A percentile compares a stretch with the other conserved stretches of the same genome.
Evolutionary conservation across 2,888 invertebrate species (phyloP).

Genomic region (Tenthredo notha): DNA sequence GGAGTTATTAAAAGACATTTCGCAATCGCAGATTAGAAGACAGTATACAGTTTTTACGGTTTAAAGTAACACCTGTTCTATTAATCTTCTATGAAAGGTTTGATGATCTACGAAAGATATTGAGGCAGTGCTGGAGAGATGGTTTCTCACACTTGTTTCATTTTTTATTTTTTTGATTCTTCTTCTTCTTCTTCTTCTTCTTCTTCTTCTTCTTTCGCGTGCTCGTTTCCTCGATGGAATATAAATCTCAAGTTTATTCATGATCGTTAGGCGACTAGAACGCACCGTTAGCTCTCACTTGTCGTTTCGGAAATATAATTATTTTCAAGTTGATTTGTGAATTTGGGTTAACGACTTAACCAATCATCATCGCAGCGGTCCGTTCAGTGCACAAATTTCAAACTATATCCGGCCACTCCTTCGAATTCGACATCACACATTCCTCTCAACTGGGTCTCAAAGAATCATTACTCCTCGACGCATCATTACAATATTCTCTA

Average conservation of each 20-base stretch:
- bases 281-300: constrained; percentile 51
- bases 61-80: constrained; percentile 32
- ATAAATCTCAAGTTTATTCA: constrained; percentile 49
- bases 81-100: constrained; percentile 26
- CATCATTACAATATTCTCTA: not conserved
- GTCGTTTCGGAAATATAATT: constrained; percentile 50
- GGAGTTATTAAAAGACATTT: constrained; percentile 3
- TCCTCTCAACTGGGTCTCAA: constrained; percentile 24
- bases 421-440: constrained; percentile 39
- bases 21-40: not conserved
- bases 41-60: not conserved
- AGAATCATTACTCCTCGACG: not conserved
- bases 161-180: not conserved
- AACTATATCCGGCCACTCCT: constrained; percentile 47
- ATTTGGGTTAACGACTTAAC: constrained; percentile 50
- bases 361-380: constrained; percentile 33
- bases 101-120: constrained; percentile 17
- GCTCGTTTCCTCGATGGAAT: constrained; percentile 42
- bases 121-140: not conserved
- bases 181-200: not conserved
- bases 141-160: constrained; percentile 25
- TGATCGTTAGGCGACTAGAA: constrained; percentile 23
- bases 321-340: constrained; percentile 51
- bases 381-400: constrained; percentile 33
- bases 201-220: not conserved